Percentiles rank a stretch among this genome's conserved stretches.
These are phyloP conservation scores for Acanthurus tractus DNA, from an alignment of 2,797 vertebrate species.

Conservation along the genomic window DNA sequence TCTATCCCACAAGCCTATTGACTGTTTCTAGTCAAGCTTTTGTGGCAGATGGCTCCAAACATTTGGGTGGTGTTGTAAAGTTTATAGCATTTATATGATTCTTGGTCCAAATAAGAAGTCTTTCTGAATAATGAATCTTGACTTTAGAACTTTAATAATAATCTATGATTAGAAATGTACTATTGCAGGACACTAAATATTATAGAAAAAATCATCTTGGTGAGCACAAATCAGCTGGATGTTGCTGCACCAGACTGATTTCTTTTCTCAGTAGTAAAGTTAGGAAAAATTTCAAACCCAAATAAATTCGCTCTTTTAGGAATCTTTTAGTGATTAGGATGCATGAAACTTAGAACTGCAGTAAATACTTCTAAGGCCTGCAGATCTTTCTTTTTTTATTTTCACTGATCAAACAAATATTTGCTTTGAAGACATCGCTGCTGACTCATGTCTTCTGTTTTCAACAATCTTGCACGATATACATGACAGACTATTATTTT, in stretches of 20 bases:
- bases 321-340: neutral
- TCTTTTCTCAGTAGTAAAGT: neutral
- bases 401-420: too few species aligned
- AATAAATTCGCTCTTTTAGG: neutral
- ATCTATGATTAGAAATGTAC: neutral
- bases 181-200: neutral
- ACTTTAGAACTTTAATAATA: neutral
- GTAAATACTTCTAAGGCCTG: too few species aligned
- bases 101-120: neutral
- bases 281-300: neutral
- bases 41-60: neutral
- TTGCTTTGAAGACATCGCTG: too few species aligned
- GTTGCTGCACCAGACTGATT: neutral
- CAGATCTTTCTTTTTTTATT: too few species aligned
- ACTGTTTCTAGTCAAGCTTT: neutral
- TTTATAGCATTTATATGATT: neutral
- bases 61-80: neutral
- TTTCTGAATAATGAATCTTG: neutral
- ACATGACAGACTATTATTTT: too few species aligned
- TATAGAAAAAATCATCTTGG: neutral
- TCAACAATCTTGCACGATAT: too few species aligned
- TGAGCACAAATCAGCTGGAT: neutral
- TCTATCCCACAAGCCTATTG: too few species aligned
- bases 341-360: too few species aligned
- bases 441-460: too few species aligned